These are phyloP conservation scores for Ormyrus rosae DNA, from an alignment of 2,888 invertebrate species.

Conservation along the genomic window DNA sequence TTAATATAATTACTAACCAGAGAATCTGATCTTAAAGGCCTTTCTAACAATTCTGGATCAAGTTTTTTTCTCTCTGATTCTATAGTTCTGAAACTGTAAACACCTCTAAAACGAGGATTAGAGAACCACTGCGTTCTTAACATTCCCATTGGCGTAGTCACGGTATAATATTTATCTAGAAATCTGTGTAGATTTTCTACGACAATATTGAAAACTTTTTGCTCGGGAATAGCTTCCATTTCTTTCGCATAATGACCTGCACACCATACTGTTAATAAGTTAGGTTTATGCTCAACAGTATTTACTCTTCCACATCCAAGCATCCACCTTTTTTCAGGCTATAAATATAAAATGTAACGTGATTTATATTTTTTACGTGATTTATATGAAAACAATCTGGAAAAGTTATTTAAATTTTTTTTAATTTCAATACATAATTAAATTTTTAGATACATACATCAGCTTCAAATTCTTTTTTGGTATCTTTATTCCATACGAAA, in stretches of 20 bases:
- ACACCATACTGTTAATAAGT: constrained; percentile 82
- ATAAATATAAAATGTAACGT: not conserved
- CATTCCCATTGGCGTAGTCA: constrained; percentile 77
- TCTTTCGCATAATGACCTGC: constrained; percentile 79
- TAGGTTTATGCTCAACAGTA: constrained; percentile 79
- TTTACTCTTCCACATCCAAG: constrained; percentile 81
- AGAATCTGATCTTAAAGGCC: constrained; percentile 72
- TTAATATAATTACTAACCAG: no score
- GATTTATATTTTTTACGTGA: not conserved
- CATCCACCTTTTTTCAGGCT: constrained; percentile 78
- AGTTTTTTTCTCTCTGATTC: constrained; percentile 60
- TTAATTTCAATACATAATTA: not conserved
- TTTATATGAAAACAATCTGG: not conserved
- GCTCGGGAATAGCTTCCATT: constrained; percentile 79
- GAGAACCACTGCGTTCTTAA: constrained; percentile 83
- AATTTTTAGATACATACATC: constrained; percentile 15
- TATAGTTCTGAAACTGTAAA: constrained; percentile 80
- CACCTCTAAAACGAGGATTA: constrained; percentile 83
- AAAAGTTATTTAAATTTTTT: not conserved
- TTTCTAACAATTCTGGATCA: constrained; percentile 47
- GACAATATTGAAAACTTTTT: constrained; percentile 77
- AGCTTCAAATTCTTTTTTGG: constrained; percentile 13
- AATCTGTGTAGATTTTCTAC: constrained; percentile 77
- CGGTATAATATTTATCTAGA: constrained; percentile 75
- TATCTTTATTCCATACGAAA: not conserved